Conservation (phyloP, 2,113 vertebrate genomes). For the Ramphastos sulfuratus region DNA sequence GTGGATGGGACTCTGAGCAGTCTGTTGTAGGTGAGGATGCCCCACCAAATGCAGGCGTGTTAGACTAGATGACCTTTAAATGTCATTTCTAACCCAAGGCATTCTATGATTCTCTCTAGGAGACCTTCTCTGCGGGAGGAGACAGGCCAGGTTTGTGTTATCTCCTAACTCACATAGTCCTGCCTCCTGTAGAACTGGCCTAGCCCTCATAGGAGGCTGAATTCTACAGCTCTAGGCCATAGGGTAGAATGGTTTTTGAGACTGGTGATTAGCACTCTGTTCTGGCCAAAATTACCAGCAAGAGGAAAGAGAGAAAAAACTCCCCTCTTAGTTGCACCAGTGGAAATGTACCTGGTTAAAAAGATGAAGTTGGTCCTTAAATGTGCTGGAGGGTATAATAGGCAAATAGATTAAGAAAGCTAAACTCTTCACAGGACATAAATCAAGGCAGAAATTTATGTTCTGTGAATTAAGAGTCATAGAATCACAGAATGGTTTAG, state of each 20-base stretch:
- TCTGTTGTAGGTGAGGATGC: neutral
- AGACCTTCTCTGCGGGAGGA: neutral
- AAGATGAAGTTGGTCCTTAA: neutral
- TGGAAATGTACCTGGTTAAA: neutral
- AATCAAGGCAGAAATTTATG: neutral
- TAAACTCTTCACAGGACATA: neutral
- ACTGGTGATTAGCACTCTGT: neutral
- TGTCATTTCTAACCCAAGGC: too few species aligned
- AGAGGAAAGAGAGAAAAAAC: neutral
- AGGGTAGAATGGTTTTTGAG: neutral
- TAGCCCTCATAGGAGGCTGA: neutral
- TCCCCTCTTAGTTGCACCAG: neutral
- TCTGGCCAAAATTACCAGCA: neutral
- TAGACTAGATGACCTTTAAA: neutral
- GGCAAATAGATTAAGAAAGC: neutral
- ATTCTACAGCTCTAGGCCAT: neutral
- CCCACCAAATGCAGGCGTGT: neutral
- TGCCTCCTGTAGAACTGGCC: neutral
- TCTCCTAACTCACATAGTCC: neutral
- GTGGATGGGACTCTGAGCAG: neutral
- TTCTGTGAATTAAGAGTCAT: neutral
- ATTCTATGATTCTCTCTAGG: too few species aligned
- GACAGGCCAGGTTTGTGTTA: neutral
- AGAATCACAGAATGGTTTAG: too few species aligned
- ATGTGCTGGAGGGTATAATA: neutral